phyloP scores from a whole-genome alignment of 2,113 vertebrate genomes.

The Xenus cinereus region DNA sequence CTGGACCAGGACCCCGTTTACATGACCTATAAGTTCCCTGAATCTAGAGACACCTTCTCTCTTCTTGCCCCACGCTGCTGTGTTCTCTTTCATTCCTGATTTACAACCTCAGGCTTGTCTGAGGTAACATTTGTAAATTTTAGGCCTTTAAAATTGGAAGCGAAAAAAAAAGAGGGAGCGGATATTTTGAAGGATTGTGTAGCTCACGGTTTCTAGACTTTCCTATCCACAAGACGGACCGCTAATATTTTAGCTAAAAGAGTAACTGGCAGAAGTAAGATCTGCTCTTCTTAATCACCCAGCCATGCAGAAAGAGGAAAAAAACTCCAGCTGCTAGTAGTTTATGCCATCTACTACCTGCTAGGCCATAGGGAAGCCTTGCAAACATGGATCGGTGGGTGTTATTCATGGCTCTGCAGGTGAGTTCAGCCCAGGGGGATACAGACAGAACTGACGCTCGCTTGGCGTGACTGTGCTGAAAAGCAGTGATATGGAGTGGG shows the following conservation, averaged over 20 bases:
- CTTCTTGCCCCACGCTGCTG: not conserved
- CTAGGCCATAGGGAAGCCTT: not conserved
- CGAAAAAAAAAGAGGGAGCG: not conserved
- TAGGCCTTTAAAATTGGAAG: not conserved
- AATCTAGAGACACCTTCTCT: not conserved
- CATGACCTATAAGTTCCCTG: rapidly evolving
- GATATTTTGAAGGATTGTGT: not conserved
- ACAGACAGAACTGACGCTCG: not conserved
- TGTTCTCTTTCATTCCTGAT: not conserved
- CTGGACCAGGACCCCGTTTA: not conserved
- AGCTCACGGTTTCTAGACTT: not conserved
- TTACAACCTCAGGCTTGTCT: not conserved
- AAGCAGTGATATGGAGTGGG: rapidly evolving
- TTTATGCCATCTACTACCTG: not conserved
- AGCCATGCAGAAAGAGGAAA: not conserved
- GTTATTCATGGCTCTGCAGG: rapidly evolving
- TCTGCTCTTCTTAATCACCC: not conserved
- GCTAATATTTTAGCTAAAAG: not conserved
- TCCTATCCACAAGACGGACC: not conserved
- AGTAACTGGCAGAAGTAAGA: not conserved
- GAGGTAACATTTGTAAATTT: not conserved
- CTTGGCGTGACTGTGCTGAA: not conserved
- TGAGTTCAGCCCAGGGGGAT: not conserved
- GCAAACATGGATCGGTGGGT: not conserved
- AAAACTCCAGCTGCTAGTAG: not conserved